Evolutionary conservation across 2,797 vertebrate species (phyloP).

Genomic region (Alosa sapidissima): DNA sequence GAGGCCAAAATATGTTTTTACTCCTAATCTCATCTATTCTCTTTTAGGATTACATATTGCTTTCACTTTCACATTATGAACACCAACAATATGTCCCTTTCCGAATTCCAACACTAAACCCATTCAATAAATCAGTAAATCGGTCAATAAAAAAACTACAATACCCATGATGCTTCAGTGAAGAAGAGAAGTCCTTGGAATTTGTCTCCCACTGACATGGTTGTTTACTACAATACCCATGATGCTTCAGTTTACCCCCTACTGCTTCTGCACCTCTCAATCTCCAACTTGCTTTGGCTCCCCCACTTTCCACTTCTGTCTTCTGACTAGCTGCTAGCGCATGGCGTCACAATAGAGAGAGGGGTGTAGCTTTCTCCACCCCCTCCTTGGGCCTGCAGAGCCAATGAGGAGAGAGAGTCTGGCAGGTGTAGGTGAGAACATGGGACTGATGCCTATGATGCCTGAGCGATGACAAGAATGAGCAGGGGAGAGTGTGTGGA

Average conservation of each 20-base stretch:
- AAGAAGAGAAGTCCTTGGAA: background rate
- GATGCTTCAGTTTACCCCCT: background rate
- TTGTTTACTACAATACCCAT: background rate
- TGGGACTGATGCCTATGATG: background rate
- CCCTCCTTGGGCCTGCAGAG: constrained; percentile 42
- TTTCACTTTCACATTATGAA: background rate
- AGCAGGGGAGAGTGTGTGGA: background rate
- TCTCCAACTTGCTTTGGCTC: background rate
- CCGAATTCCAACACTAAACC: background rate
- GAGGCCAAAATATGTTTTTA: constrained; percentile 76
- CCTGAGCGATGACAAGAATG: too few species aligned
- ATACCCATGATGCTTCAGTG: background rate
- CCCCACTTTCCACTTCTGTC: background rate
- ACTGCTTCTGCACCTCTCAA: background rate
- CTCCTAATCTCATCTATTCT: constrained; percentile 48
- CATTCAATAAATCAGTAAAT: background rate
- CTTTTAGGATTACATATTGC: constrained; percentile 30
- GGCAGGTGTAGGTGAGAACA: background rate
- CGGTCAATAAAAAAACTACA: background rate
- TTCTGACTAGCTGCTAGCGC: constrained; percentile 64
- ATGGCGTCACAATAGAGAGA: constrained; percentile 48
- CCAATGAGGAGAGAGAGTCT: constrained; percentile 11
- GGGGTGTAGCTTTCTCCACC: background rate
- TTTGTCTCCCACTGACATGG: background rate
- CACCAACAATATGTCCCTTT: background rate